Base-by-base conservation (phyloP, 2,888 invertebrate species). In the Dasysyrphus albostriatus region DNA sequence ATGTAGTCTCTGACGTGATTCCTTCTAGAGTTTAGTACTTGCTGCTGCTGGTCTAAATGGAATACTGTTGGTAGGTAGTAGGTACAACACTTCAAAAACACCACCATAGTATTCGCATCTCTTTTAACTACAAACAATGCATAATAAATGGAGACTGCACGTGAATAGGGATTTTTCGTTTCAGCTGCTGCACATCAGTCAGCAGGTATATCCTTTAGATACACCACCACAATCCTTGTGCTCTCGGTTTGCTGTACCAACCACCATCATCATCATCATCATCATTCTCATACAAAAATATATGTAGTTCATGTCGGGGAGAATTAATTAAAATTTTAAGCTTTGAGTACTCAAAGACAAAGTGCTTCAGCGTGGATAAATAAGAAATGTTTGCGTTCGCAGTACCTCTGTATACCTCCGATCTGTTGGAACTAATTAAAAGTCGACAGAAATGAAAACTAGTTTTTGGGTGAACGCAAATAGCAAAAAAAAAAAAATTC, bases 321-420 rank as follows among this genome's bases (percentile, higher is more conserved):
- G 69, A 77, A 81, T 85, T 85, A 81, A 85, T 85, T 85, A 85
- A 85, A 85, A 85, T 69, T 81, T 81, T 70, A 85, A 81, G 58
- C 69, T 81, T 81, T 74, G 73, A 77, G 81, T 81, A 49, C 77
- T 85, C 77, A 67, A 80, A 79, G 79, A 70, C 63, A 67, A 54
- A 77, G 59, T 75, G 47, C 32, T 61, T 49, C 69, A 63, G 61
- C 59, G 58, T 76, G 65, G 69, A 69, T 83, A 77, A 73, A 77
- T 72, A 77, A 73, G 61, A 77, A 42, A 72, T 83, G 61, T 59
- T 77, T 82, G 51, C 82, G 47, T 70, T 39, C 32, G 58, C 59
- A 51, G 14, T 61, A 61, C 61, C 19, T 39, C 39, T 61, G 39
- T 37, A 24, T 24, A 65, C 14, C 49, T 19, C 16, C 44, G 56